These are phyloP conservation scores for Opisthocomus hoazin DNA, from an alignment of 2,113 vertebrate species.

Conservation along the genomic window DNA sequence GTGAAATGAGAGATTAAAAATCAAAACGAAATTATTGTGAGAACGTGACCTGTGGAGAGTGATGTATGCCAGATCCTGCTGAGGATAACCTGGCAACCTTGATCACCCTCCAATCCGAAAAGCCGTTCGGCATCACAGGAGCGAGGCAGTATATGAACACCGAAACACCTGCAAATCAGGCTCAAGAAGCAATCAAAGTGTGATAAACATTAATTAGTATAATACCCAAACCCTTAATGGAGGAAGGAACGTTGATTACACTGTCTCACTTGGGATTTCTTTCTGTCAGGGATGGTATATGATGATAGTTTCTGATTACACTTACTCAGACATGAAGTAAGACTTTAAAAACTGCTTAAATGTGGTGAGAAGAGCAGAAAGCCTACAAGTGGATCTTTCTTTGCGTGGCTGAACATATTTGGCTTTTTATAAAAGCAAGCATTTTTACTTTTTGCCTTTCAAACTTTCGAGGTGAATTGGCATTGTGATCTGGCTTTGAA, in stretches of 20 bases:
- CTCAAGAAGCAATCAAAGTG: conserved; percentile 64
- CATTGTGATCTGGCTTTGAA: not conserved
- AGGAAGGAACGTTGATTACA: conserved; percentile 60
- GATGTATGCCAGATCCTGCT: not conserved
- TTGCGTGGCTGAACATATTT: not conserved
- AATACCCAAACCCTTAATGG: conserved; percentile 58
- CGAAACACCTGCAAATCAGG: conserved; percentile 65
- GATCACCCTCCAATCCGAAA: not conserved
- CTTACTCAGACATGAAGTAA: conserved; percentile 48
- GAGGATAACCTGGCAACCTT: conserved; percentile 26
- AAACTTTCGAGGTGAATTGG: not conserved
- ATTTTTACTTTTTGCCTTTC: conserved; percentile 1
- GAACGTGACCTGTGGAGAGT: not conserved
- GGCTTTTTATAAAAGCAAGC: not conserved
- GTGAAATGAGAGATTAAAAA: not conserved
- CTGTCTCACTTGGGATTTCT: conserved; percentile 51
- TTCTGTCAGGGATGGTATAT: conserved; percentile 9
- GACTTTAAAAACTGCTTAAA: conserved; percentile 24
- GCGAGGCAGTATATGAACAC: not conserved
- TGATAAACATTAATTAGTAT: conserved; percentile 67
- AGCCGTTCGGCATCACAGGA: not conserved
- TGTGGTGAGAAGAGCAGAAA: conserved; percentile 10
- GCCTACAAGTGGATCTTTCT: conserved; percentile 32
- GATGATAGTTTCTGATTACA: conserved; percentile 58
- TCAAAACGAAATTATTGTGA: not conserved